These are phyloP conservation scores for Tetanocera ferruginea DNA, from an alignment of 2,888 invertebrate species.

Conservation along the genomic window DNA sequence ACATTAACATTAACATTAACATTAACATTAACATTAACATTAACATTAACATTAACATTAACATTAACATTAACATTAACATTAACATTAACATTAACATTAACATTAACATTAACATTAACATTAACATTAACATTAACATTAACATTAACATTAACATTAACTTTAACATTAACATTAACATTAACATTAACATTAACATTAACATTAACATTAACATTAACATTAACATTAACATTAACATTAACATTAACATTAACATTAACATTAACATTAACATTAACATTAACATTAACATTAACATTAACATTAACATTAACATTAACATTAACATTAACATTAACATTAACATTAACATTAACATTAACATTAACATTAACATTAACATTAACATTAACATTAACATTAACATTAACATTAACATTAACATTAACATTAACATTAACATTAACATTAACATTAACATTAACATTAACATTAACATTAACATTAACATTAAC, in stretches of 20 bases:
- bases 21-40: not conserved
- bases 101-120: not conserved
- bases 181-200: not conserved
- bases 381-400: not conserved
- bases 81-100: not conserved
- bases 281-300: not conserved
- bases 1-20: not conserved
- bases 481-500: not conserved
- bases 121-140: not conserved
- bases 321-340: not conserved
- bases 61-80: no score
- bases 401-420: not conserved
- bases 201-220: not conserved
- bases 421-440: not conserved
- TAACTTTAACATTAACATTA: not conserved
- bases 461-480: not conserved
- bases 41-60: no score
- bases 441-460: not conserved
- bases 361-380: not conserved
- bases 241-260: not conserved
- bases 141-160: not conserved
- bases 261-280: not conserved
- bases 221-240: not conserved
- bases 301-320: not conserved
- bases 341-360: not conserved